These are phyloP conservation scores for Sinhomidia bicolor DNA, from an alignment of 2,888 invertebrate species.

Conservation along the genomic window DNA sequence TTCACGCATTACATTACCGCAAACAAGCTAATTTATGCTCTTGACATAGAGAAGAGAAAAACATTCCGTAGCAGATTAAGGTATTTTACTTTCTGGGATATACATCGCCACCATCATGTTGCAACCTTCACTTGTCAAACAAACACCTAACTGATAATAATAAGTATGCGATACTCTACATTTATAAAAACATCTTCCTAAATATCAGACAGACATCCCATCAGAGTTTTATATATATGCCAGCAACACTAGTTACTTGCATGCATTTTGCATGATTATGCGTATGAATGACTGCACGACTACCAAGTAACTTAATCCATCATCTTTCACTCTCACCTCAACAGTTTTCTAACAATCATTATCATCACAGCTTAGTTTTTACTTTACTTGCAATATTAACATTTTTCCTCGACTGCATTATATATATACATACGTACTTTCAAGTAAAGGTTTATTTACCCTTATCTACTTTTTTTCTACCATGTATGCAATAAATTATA, in stretches of 20 bases:
- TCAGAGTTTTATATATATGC: too few species aligned
- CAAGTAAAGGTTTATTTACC: constrained; percentile 13
- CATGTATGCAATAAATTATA: too few species aligned
- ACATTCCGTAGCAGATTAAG: background rate
- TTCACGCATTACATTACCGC: too few species aligned
- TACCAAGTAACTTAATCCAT: background rate
- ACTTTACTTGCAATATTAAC: background rate
- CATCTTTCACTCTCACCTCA: constrained; percentile 41
- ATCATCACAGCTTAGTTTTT: background rate
- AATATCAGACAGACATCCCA: background rate
- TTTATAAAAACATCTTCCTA: background rate
- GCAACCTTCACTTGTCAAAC: constrained; percentile 6
- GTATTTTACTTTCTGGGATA: constrained; percentile 49
- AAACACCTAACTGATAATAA: background rate
- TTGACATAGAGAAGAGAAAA: background rate
- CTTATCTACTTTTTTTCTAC: background rate
- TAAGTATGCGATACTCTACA: background rate
- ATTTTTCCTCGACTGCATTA: background rate
- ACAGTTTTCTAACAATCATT: background rate
- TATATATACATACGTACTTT: too few species aligned
- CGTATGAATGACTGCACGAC: background rate
- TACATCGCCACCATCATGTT: constrained; percentile 11
- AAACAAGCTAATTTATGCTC: too few species aligned
- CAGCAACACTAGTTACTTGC: constrained; percentile 9
- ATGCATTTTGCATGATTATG: background rate